Evolutionary conservation across 2,888 invertebrate genomes (phyloP).

Genomic region (Andrena minutula): DNA sequence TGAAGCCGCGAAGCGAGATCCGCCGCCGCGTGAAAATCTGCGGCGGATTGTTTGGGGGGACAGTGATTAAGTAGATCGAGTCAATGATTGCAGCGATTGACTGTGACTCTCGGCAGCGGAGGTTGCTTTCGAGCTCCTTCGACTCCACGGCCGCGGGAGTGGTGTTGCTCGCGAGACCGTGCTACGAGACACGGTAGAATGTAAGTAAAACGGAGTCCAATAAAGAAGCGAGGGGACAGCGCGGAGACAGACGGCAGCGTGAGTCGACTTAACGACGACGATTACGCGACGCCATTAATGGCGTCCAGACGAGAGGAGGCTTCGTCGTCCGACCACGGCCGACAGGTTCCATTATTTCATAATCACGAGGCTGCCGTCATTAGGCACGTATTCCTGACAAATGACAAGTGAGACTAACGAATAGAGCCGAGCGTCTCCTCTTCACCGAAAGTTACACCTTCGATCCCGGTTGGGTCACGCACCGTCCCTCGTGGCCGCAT

Average conservation of each 20-base stretch:
- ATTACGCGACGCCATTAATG: slow-evolving; percentile 74
- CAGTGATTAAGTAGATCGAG: not conserved
- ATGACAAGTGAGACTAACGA: slow-evolving; percentile 75
- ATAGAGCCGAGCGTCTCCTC: slow-evolving; percentile 38
- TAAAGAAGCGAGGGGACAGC: slow-evolving; percentile 16
- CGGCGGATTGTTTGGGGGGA: not conserved
- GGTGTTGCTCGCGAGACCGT: not conserved
- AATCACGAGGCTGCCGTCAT: slow-evolving; percentile 78
- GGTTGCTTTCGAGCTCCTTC: not conserved
- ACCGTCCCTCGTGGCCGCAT: slow-evolving; percentile 43
- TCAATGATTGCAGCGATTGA: slow-evolving; percentile 1
- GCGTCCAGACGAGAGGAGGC: slow-evolving; percentile 27
- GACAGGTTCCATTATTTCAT: slow-evolving; percentile 78
- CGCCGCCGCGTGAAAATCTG: not conserved
- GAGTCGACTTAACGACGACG: slow-evolving; percentile 68
- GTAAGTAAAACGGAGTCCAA: not conserved
- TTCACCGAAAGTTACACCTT: slow-evolving; percentile 57
- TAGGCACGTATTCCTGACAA: slow-evolving; percentile 78
- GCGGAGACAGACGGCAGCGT: slow-evolving; percentile 49
- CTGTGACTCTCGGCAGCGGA: too few relatives aligned
- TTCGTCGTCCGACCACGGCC: slow-evolving; percentile 19
- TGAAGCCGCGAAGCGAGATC: not conserved
- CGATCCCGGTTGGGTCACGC: slow-evolving; percentile 46
- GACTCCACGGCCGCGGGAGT: not conserved
- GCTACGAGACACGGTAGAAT: not conserved